These are phyloP conservation scores for Gnatocerus cornutus DNA, from an alignment of 2,888 invertebrate species.

Conservation along the genomic window DNA sequence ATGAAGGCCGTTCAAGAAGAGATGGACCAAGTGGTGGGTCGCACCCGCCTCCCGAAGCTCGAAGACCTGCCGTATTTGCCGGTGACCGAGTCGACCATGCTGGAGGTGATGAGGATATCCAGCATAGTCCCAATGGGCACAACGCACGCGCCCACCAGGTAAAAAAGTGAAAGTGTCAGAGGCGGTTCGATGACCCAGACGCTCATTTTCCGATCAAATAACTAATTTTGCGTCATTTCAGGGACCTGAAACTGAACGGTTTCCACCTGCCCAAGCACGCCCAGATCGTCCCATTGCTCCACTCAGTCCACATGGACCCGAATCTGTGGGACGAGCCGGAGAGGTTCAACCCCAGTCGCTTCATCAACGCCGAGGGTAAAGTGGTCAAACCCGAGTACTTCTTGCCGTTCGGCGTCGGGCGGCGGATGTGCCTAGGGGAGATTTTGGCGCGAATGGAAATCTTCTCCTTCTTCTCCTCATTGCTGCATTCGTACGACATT, in stretches of 20 bases:
- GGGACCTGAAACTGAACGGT: conserved; percentile 87
- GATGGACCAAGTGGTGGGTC: conserved; percentile 86
- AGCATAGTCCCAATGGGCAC: conserved; percentile 94
- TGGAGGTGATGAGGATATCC: conserved; percentile 89
- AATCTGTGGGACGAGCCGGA: conserved; percentile 90
- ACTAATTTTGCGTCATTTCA: conserved; percentile 66
- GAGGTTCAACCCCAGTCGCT: conserved; percentile 87
- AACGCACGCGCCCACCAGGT: conserved; percentile 91
- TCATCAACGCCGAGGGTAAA: conserved; percentile 86
- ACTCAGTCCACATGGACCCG: conserved; percentile 93
- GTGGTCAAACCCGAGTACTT: conserved; percentile 90
- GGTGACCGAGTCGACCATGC: conserved; percentile 89
- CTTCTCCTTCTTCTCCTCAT: conserved; percentile 88
- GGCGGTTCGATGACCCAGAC: conserved; percentile 66
- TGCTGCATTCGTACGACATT: conserved; percentile 88
- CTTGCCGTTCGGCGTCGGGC: conserved; percentile 93
- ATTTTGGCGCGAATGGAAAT: conserved; percentile 91
- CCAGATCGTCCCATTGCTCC: conserved; percentile 89
- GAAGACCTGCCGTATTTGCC: conserved; percentile 88
- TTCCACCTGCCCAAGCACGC: conserved; percentile 89
- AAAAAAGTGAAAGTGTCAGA: conserved; percentile 69
- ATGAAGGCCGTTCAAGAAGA: conserved; percentile 90
- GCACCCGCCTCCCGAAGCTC: conserved; percentile 84
- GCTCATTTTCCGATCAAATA: conserved; percentile 61
- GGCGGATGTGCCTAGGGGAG: conserved; percentile 92